Conservation (phyloP, 2,888 invertebrate genomes). For the Cataglyphis altisquamis region DNA sequence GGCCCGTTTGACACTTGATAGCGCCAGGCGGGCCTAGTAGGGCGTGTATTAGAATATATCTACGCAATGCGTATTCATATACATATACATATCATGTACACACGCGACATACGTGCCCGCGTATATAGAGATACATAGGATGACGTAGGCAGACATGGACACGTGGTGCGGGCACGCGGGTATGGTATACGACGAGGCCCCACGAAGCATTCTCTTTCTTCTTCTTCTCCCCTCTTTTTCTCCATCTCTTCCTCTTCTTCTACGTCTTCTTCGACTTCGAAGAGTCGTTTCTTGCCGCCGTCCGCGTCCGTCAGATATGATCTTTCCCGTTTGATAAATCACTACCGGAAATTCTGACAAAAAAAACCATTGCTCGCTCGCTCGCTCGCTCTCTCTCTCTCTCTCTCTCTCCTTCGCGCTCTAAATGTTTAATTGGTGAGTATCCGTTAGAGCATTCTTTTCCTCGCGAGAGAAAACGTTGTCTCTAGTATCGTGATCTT, state of each 20-base stretch:
- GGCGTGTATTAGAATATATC: constrained; percentile 55
- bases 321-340: constrained; percentile 85
- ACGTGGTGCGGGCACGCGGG: constrained; percentile 55
- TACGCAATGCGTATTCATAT: constrained; percentile 21
- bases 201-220: constrained; percentile 54
- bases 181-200: constrained; percentile 36
- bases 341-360: constrained; percentile 85
- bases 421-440: constrained; percentile 83
- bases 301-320: constrained; percentile 78
- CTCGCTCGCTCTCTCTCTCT: constrained; percentile 33
- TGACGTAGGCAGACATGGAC: constrained; percentile 37
- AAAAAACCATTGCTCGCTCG: constrained; percentile 81
- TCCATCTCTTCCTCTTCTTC: constrained; percentile 49
- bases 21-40: constrained; percentile 64
- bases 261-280: constrained; percentile 60
- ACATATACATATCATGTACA: constrained; percentile 2
- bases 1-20: constrained; percentile 85
- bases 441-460: constrained; percentile 48
- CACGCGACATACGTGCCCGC: constrained; percentile 1
- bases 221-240: constrained; percentile 51
- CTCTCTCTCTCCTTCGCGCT: constrained; percentile 75
- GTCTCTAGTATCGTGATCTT: background rate
- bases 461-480: constrained; percentile 32
- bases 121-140: constrained; percentile 2
- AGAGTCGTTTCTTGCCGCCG: constrained; percentile 78